Evolutionary conservation across 2,888 invertebrate species (phyloP).

Genomic region (Cryptus viduatorius): DNA sequence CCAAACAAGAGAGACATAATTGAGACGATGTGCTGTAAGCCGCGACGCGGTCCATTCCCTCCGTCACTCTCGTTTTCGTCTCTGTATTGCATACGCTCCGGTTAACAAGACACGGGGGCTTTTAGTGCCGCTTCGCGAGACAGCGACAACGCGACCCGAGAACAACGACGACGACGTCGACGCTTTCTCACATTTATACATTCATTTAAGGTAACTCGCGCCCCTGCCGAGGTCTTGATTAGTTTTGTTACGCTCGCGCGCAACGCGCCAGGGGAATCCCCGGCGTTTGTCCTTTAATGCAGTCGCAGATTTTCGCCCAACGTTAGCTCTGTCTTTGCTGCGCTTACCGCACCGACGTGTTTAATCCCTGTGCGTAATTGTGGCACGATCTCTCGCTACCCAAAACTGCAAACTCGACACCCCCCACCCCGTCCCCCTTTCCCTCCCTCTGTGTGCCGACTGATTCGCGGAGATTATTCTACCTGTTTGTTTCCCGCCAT

Average conservation of each 20-base stretch:
- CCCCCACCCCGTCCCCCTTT: no score
- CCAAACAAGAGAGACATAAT: conserved; percentile 63
- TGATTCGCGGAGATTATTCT: conserved; percentile 20
- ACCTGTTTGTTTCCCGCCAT: conserved; percentile 18
- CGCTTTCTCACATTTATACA: conserved; percentile 48
- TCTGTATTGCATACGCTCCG: conserved; percentile 39
- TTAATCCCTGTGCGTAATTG: conserved; percentile 1
- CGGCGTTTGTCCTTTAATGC: conserved; percentile 36
- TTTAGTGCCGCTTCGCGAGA: conserved; percentile 36
- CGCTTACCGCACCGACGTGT: conserved; percentile 3
- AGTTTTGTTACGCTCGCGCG: conserved; percentile 63
- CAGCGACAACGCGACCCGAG: neutral
- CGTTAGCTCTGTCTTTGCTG: neutral
- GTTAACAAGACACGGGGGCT: conserved; percentile 61
- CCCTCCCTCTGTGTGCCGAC: neutral
- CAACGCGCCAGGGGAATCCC: conserved; percentile 31
- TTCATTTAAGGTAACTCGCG: conserved; percentile 45
- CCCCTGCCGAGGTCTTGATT: conserved; percentile 50
- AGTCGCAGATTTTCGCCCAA: conserved; percentile 13
- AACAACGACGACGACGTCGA: conserved; percentile 20
- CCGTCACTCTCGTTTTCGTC: conserved; percentile 28
- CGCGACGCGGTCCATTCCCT: conserved; percentile 34
- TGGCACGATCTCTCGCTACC: conserved; percentile 33
- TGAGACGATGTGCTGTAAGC: conserved; percentile 59
- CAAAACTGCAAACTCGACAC: conserved; percentile 60